phyloP scores from a whole-genome alignment of 2,113 vertebrate genomes.

The Lagopus muta region DNA sequence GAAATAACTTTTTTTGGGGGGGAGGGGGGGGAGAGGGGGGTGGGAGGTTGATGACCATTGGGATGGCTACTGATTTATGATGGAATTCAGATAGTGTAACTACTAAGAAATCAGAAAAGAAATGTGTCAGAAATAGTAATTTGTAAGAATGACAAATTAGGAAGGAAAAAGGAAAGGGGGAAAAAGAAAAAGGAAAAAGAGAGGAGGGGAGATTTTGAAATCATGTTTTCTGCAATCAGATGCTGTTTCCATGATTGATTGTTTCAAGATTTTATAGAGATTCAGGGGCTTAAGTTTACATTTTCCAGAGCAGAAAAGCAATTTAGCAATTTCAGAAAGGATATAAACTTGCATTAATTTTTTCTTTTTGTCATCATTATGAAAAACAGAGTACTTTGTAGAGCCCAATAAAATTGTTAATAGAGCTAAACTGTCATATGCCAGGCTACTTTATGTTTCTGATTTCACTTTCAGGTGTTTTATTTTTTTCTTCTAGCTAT shows the following conservation, averaged over 20 bases:
- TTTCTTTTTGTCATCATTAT: slow-evolving; percentile 16
- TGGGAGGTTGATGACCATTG: too few relatives aligned
- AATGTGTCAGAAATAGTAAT: background rate
- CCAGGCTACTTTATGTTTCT: background rate
- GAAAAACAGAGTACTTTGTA: background rate
- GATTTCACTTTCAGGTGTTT: background rate
- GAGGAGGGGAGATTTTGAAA: slow-evolving; percentile 20
- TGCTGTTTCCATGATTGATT: slow-evolving; percentile 25
- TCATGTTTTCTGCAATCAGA: slow-evolving; percentile 52
- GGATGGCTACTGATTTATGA: background rate
- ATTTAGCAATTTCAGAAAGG: background rate
- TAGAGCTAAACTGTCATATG: background rate
- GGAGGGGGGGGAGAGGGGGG: too few relatives aligned
- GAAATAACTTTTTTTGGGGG: background rate
- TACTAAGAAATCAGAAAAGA: background rate
- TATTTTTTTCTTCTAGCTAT: background rate
- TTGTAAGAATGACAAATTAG: background rate
- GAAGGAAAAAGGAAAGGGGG: background rate
- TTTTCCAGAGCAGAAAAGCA: slow-evolving; percentile 9
- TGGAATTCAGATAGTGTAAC: background rate
- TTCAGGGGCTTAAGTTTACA: background rate
- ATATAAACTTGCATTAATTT: slow-evolving; percentile 7
- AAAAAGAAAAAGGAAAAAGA: background rate
- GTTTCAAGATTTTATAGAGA: slow-evolving; percentile 30
- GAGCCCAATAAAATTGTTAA: background rate